Base-by-base conservation (phyloP, 2,797 vertebrate genomes). In the Pipistrellus pipistrellus region DNA sequence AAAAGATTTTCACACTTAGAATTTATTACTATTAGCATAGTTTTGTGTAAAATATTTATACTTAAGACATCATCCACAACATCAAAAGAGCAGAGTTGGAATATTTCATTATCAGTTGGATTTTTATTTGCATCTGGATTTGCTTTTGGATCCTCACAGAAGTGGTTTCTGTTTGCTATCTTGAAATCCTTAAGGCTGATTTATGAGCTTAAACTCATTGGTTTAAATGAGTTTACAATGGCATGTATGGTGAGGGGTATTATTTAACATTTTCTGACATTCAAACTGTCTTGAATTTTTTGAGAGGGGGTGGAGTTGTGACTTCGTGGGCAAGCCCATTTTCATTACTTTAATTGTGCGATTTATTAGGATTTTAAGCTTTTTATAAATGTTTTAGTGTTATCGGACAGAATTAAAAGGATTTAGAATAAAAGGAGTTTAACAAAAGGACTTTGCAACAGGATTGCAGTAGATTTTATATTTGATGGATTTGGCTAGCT, bases 261-360 rank as follows among this genome's bases (percentile, higher is more conserved):
- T 94, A 96, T 97, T 98, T 97, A 97, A 97, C 90, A 75, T 95
- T 97, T 91, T 96, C 71, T 95, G 57, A 93, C 94, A 53, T 95
- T 93, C 76, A 93, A 85, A 97, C 83, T 77, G 71, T 87, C 95
- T 86, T 91, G 88, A 94, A 93, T 95, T 97, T 95, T 95, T 97
- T 98, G 96, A 98, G 95, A 97, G 97, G 97, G 92, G 95, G 97
- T 96, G 97, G 97, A 98, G 97, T 97, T 97, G 95, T 97, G 95
- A 97, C 95, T 98, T 98, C 97, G 98, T 98, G 97, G 97, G 90
- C 95, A 97, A 98, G 96, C 94, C 97, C 96, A 96, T 98, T 98
- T 98, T 98, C 98, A 98, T 98, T 98, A 98, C 98, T 98, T 98
- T 98, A 98, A 98, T 98, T 98, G 98, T 98, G 98, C 96, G 98